Evolutionary conservation across 2,113 vertebrate species (phyloP), one percentile per base, ranked within the genome.

Genomic region (Accipiter cooperii): DNA sequence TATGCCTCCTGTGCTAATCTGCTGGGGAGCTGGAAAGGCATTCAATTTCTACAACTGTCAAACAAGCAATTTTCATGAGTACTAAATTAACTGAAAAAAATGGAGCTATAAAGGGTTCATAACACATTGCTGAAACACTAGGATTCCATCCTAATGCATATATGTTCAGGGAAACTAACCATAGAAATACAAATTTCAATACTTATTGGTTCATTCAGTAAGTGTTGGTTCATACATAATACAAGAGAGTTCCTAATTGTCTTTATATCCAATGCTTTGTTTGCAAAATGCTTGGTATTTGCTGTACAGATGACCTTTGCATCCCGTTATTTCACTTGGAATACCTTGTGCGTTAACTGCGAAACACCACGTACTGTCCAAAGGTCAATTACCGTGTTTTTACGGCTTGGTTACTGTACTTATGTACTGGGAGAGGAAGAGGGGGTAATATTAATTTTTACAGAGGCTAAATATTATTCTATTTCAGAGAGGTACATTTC

Each of bases 331-430:
- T 97, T 96, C 54, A 12, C 84, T 84, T 64, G 71, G 38, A 89
- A 77, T 90, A 95, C 93, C 87, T 95, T 85, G 79, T 87, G 75
- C 36, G 8, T 68, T 93, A 96, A 94, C 75, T 81, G 73, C 6
- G 24, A 83, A 97, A 33, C 71, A 47, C 80, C 70, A 28, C 1
- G 24, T 64, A 19, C 76, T 8, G 8, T 74, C 89, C 91, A 97
- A 87, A 97, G 95, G 79, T 96, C 95, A 97, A 76, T 93, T 93
- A 94, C 40, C 91, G 73, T 81, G n/a, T n/a, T 96, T 95, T 95
- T 95, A 95, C 31, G 33, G 81, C 76, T 94, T 90, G 76, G 79
- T 90, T 96, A 26, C 92, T 96, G 68, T 58, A 58, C 90, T 93
- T 65, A 31, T 3, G n/a, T 57, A 82, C 11, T 33, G 26, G 51